Evolutionary conservation across 2,888 invertebrate genomes (phyloP), one percentile per base, ranked within the genome.

Genomic region (Adelphocoris suturalis): DNA sequence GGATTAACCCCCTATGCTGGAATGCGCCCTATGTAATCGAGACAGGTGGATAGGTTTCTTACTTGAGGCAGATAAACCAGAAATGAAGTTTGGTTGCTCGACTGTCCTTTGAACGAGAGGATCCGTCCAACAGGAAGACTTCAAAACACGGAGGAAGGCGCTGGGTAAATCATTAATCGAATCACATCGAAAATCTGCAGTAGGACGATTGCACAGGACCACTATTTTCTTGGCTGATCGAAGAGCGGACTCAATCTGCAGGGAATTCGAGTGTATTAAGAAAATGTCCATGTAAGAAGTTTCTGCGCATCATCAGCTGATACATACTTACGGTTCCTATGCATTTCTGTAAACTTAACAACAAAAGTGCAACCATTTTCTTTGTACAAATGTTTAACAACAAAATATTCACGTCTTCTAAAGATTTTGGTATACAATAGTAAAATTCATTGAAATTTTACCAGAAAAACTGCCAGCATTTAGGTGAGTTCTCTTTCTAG

Each of bases 31-130:
- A n/a, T n/a, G n/a, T n/a, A n/a, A n/a, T n/a, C n/a, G n/a, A n/a
- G n/a, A n/a, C n/a, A 48, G 48, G 48, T 11, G 7, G 48, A 52
- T 75, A 75, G 13, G 13, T 19, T 75, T 28, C 87, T 75, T 57
- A 91, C 91, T 90, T 80, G 91, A 90, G 46, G 91, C 91, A 48
- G 91, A 84, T 16, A 90, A 46, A 19, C 91, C 91, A 13, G 91
- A 91, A 23, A 91, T 86, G 76, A 90, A 91, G 88, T 91, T 91
- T 14, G 91, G 91, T 48, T 91, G 91, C 76, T 91, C 91, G 16
- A 91, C 28, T 23, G 48, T 82, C 47, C 80, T 80, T 19, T 85
- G 27, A 19, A 19, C 16, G 9, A 55, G 61, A 23, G 87, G 91
- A 7, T 82, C 55, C n/a, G 75, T 48, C 86, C 86, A 86, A 2